Evolutionary conservation across 1,140 invertebrate genomes (phyloP).

Genomic region (Lysiphlebus fabarum): DNA sequence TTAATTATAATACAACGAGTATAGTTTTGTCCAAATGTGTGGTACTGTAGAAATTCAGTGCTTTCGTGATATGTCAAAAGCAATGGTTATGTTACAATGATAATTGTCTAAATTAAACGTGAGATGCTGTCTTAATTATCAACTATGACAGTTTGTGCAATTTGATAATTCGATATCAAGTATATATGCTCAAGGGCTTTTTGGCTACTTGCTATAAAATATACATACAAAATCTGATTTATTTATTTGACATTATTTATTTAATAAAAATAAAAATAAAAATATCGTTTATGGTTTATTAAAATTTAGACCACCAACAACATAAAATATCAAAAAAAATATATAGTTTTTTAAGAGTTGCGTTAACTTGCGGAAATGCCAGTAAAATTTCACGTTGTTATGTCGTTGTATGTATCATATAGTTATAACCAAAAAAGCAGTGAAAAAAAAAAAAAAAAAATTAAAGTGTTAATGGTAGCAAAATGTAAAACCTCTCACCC

Average conservation of each 20-base stretch:
- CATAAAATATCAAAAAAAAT: too few relatives aligned
- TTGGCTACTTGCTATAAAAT: neutral
- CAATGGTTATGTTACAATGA: constrained; percentile 40
- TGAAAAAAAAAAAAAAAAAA: constrained; percentile 39
- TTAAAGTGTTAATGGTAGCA: constrained; percentile 51
- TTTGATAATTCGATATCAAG: constrained; percentile 3
- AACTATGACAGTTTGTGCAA: constrained; percentile 19
- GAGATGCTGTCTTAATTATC: constrained; percentile 39
- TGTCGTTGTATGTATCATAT: constrained; percentile 28
- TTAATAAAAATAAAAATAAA: too few relatives aligned
- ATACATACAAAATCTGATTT: too few relatives aligned
- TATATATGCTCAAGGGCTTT: neutral
- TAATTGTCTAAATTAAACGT: constrained; percentile 40
- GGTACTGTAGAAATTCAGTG: neutral
- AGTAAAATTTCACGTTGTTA: too few relatives aligned
- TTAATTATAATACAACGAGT: constrained; percentile 41
- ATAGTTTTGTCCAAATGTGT: constrained; percentile 16
- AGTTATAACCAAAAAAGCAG: constrained; percentile 1
- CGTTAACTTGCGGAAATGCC: too few relatives aligned
- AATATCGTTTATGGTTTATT: too few relatives aligned
- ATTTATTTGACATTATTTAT: too few relatives aligned
- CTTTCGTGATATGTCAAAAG: constrained; percentile 36
- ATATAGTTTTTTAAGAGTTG: constrained; percentile 34
- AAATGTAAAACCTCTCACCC: constrained; percentile 20
- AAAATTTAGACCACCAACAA: too few relatives aligned